A percentile compares a stretch with the other conserved stretches of the same genome.
These are phyloP conservation scores for Andrena fulva DNA, from an alignment of 2,888 invertebrate genomes.

Conservation along the genomic window DNA sequence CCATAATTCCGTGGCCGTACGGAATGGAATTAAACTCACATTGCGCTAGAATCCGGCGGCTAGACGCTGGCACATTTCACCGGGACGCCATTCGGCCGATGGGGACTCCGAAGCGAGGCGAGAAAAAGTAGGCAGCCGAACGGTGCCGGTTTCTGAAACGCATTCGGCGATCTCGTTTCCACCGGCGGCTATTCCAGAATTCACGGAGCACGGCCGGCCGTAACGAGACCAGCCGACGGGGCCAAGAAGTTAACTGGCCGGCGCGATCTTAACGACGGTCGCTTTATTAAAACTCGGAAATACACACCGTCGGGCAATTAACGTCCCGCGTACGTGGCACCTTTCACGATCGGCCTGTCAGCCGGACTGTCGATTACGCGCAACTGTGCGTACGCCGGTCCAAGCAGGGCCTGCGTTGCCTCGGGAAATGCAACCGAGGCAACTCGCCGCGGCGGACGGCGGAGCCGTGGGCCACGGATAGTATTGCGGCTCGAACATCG, in stretches of 20 bases:
- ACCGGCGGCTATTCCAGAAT: conserved; percentile 38
- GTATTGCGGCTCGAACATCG: background rate
- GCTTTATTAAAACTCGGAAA: conserved; percentile 60
- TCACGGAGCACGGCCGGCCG: conserved; percentile 22
- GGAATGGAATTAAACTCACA: conserved; percentile 16
- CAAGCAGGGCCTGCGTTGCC: background rate
- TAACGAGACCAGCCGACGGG: conserved; percentile 56
- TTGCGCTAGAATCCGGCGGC: background rate
- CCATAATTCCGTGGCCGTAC: too few species aligned
- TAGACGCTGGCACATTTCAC: conserved; percentile 15
- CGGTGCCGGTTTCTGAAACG: conserved; percentile 33
- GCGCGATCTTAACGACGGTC: conserved; percentile 57
- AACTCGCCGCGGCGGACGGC: background rate
- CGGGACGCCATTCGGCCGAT: background rate
- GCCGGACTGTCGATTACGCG: conserved; percentile 24
- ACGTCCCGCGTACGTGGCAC: conserved; percentile 52
- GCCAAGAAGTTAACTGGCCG: conserved; percentile 59
- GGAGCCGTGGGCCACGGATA: background rate
- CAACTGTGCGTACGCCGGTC: background rate
- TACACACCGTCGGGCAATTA: conserved; percentile 52
- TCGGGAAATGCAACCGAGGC: conserved; percentile 45
- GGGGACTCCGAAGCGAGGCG: conserved; percentile 8
- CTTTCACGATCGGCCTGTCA: conserved; percentile 51
- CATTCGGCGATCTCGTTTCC: conserved; percentile 56
- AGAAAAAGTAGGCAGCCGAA: conserved; percentile 42